Evolutionary conservation across 2,113 vertebrate species (phyloP).

Genomic region (Pampusana beccarii): DNA sequence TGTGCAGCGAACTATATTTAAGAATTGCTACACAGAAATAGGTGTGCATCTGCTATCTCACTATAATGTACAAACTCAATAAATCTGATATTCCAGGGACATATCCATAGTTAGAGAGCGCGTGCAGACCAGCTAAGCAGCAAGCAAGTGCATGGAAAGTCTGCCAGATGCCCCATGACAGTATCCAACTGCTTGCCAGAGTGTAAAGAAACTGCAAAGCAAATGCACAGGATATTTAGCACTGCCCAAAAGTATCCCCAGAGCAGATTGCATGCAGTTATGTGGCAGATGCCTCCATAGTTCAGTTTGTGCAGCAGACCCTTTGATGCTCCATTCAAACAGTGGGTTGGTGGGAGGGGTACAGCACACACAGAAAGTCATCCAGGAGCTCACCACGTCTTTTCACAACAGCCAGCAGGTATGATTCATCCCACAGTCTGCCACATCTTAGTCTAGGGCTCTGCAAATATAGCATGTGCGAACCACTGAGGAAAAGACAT

Average conservation of each 20-base stretch:
- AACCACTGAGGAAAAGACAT: background rate
- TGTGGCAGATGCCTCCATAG: background rate
- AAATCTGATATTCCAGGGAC: background rate
- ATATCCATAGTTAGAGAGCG: background rate
- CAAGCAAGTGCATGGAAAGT: accelerated
- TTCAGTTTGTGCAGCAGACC: background rate
- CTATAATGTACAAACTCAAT: background rate
- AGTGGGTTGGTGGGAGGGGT: background rate
- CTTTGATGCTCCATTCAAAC: background rate
- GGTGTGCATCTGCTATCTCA: background rate
- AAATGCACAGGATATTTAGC: background rate
- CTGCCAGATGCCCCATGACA: background rate
- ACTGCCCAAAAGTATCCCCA: background rate
- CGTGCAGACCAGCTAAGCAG: background rate
- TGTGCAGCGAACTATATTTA: background rate
- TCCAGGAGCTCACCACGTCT: background rate
- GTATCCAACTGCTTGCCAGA: background rate
- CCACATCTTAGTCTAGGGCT: background rate
- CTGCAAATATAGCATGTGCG: background rate
- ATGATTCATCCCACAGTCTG: background rate
- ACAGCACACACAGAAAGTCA: background rate
- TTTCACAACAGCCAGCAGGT: background rate
- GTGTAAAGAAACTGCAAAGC: background rate
- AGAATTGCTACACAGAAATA: background rate
- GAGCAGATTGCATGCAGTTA: background rate